Percentiles rank a stretch among this genome's conserved stretches.
Evolutionary conservation across 2,113 vertebrate genomes (phyloP).

Genomic region (Poeciliopsis retropinna): DNA sequence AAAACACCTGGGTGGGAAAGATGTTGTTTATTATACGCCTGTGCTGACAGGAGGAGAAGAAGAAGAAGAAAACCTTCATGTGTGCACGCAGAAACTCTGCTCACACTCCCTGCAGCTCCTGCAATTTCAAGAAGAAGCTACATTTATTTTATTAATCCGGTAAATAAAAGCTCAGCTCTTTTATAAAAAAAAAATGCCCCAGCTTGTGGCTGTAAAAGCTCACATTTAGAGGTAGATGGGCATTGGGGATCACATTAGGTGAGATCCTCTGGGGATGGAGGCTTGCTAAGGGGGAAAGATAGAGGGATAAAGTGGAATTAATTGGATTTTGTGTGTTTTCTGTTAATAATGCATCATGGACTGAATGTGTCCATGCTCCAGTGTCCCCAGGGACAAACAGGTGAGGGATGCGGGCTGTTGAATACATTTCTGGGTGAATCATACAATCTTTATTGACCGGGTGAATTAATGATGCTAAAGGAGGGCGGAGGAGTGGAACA

Average conservation of each 20-base stretch:
- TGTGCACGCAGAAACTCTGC: constrained; percentile 4
- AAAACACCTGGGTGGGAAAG: constrained; percentile 62
- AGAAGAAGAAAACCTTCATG: background rate
- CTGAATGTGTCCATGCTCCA: constrained; percentile 9
- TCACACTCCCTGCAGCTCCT: background rate
- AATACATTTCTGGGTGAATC: constrained; percentile 41
- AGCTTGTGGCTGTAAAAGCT: constrained; percentile 48
- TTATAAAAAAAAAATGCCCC: constrained; percentile 31
- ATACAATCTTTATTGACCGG: constrained; percentile 49
- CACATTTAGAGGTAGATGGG: constrained; percentile 40
- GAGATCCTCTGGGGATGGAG: constrained; percentile 37
- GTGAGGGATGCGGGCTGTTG: constrained; percentile 55
- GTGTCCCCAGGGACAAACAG: constrained; percentile 10
- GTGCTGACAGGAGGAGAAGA: constrained; percentile 3
- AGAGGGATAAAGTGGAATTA: constrained; percentile 53
- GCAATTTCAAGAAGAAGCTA: background rate
- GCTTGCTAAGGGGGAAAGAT: constrained; percentile 19
- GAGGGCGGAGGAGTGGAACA: constrained; percentile 2
- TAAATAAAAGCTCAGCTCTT: constrained; percentile 31
- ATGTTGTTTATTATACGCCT: constrained; percentile 32
- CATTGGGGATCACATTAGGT: constrained; percentile 67
- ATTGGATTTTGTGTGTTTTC: constrained; percentile 50
- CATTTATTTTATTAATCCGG: constrained; percentile 18
- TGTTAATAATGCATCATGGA: constrained; percentile 50
- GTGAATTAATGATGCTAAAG: constrained; percentile 11